Evolutionary conservation across 2,797 vertebrate genomes (phyloP), one percentile per base, ranked within the genome.

Genomic region (Acanthiza pusilla): DNA sequence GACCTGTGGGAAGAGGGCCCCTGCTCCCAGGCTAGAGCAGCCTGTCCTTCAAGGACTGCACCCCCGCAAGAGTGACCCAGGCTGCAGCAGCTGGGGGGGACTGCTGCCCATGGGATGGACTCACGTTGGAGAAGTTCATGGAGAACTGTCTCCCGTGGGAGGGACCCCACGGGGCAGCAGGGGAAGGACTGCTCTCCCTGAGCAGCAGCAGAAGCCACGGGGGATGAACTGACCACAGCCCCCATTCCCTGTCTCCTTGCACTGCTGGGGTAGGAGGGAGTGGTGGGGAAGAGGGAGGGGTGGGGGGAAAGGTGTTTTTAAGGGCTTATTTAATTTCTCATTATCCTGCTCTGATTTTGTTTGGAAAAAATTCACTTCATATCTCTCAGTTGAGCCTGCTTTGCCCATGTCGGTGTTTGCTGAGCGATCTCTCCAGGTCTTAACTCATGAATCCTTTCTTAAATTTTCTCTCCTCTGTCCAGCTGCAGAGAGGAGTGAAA

Each of bases 141-240:
- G 40, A 62, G 29, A 63, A 32, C 29, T 63, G 40, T 63, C 40
- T 63, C 29, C 40, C 2, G 0, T 63, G 61, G 40, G 40, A 42
- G 40, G 29, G 38, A 62, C 36, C 26, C 36, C 58, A 61, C 17
- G 0, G 58, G 20, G 58, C 18, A 42, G 65, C 65, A 51, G 38
- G 30, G 11, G 16, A 81, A 16, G 2, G 9, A 20, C 38, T 51
- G 36, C 36, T 51, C 16, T 70, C 16, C 36, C 20, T 43, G 45
- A 70, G 21, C 55, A 21, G 32, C 0, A 3, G 30, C 20, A 60
- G 47, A 16, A 80, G 32, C 47, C 26, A 8, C 0, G 1, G 54
- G 36, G 25, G 66, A 53, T 38, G 57, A 45, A 62, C 27, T 15
- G 57, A 45, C 17, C 66, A 36, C 47, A 53, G 0, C 5, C 22